These are phyloP conservation scores for Montipora foliosa DNA, from an alignment of 64 coral and sea anemone genomes.

Conservation along the genomic window DNA sequence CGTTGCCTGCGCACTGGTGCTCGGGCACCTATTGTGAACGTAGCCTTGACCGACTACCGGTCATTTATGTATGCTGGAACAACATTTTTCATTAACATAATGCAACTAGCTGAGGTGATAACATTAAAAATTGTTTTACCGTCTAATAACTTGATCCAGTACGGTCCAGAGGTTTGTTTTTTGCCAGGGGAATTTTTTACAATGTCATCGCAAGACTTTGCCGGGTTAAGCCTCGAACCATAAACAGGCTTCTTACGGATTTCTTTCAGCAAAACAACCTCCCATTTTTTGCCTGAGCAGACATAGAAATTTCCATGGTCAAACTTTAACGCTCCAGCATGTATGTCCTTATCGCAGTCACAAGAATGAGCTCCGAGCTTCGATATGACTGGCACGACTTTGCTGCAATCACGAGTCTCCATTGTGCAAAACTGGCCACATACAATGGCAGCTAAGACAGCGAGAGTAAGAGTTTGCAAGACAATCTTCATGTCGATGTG, in stretches of 20 bases:
- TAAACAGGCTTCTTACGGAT: neutral
- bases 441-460: neutral
- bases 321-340: slow-evolving; percentile 22
- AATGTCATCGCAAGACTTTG: slow-evolving; percentile 1
- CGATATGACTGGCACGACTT: neutral
- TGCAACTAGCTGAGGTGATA: too few relatives aligned
- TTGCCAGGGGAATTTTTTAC: neutral
- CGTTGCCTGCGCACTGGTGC: too few relatives aligned
- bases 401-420: neutral
- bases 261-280: neutral
- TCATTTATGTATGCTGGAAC: too few relatives aligned
- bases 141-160: neutral
- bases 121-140: neutral
- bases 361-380: slow-evolving; percentile 1
- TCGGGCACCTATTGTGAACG: too few relatives aligned
- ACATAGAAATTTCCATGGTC: neutral
- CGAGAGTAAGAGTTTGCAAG: neutral
- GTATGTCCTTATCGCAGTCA: neutral
- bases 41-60: too few relatives aligned
- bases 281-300: neutral
- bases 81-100: too few relatives aligned
- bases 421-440: neutral
- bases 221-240: neutral
- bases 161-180: neutral
- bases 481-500: neutral